Base-by-base conservation (phyloP, 2,888 invertebrate species). In the Rotaria magnacalcarata region DNA sequence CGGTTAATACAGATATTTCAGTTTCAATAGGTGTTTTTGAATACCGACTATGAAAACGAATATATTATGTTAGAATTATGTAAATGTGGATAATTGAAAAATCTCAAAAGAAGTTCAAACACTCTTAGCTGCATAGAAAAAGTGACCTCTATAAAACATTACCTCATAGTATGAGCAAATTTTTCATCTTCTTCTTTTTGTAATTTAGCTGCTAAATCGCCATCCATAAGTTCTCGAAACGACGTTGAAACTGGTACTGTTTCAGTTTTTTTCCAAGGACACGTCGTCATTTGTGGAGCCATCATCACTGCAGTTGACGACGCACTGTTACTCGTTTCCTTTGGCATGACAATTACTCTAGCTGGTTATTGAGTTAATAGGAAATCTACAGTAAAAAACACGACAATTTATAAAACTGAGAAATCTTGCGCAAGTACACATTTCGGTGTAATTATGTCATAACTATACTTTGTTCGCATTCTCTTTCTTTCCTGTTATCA, bases 181-280 rank as follows among this genome's bases (percentile, higher is more conserved):
- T 75, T 75, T 47, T 47, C 47, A 19, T 75, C 75, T 75, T 75
- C 75, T 43, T 47, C 47, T 43, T 21, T 41, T 75, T 75, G 75
- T 47, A 75, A 75, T 43, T 75, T 41, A n/a, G 19, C 43, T n/a
- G 75, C 75, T 75, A 75, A 75, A 75, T 75, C 75, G 43, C 47
- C 24, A 24, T 75, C 75, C 75, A 75, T 75, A 21, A 75, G 47
- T 19, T 41, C 41, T 75, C n/a, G 75, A 75, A 75, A 75, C 4
- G 75, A 47, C 1, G 47, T 43, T 21, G 43, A 47, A 21, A 5
- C 41, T 10, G 41, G 47, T n/a, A 24, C 47, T 24, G 24, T 19
- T 8, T 41, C 21, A 1, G 24, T 75, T 75, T 24, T 75, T 43
- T 75, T 75, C 75, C 75, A 75, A 47, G 75, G 75, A 43, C 43